Conservation (phyloP, 2,888 invertebrate species). For the Meiosimyza platycephala region DNA sequence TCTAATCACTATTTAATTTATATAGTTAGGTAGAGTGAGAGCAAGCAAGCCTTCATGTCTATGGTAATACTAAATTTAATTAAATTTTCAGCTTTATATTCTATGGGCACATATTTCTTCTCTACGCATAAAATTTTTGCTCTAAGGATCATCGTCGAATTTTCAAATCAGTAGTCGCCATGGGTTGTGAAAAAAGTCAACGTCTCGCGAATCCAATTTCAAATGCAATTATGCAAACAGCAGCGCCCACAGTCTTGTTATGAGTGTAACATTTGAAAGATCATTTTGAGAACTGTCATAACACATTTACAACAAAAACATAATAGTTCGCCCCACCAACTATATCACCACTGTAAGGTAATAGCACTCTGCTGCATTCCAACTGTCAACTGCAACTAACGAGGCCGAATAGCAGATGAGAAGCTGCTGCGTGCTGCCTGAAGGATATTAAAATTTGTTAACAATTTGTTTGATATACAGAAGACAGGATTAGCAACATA, state of each 20-base stretch:
- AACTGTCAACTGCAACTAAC: slow-evolving; percentile 25
- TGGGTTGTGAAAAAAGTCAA: no score
- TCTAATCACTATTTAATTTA: no score
- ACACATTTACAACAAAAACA: slow-evolving; percentile 18
- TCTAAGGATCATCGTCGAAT: no score
- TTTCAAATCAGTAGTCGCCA: no score
- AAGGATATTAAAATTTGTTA: slow-evolving; percentile 22
- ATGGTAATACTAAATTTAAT: no score
- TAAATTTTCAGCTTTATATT: no score
- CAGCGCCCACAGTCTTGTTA: slow-evolving; percentile 21
- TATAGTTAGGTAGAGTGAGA: no score
- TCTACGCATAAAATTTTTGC: no score
- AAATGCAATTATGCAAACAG: slow-evolving; percentile 27
- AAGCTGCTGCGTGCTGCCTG: neutral
- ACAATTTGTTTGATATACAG: slow-evolving; percentile 15
- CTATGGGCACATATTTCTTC: no score
- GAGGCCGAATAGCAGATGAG: slow-evolving; percentile 2
- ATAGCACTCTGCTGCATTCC: slow-evolving; percentile 5
- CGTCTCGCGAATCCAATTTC: slow-evolving; percentile 23
- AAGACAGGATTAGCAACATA: no score
- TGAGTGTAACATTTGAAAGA: neutral
- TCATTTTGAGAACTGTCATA: slow-evolving; percentile 17
- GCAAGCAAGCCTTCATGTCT: no score
- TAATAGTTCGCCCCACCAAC: neutral
- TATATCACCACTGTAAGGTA: no score